A percentile compares a stretch with the other conserved stretches of the same genome.
phyloP scores from a whole-genome alignment of 2,888 invertebrate genomes.

The Agapetus fuscipes region DNA sequence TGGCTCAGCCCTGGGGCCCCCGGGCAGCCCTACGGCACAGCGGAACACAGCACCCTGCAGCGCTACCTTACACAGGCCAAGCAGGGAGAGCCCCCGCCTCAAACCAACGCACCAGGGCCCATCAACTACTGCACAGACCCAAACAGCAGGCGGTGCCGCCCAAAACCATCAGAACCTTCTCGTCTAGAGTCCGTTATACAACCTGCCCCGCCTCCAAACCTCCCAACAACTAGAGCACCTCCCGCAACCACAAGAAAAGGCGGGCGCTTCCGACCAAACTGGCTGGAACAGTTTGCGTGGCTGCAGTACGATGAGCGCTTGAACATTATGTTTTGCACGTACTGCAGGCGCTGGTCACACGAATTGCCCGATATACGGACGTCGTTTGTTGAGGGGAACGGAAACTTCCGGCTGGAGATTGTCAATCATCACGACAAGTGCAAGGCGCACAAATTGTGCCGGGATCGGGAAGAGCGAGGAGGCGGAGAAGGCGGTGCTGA shows the following conservation, averaged over 20 bases:
- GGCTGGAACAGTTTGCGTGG: slow-evolving; percentile 65
- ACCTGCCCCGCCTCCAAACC: slow-evolving; percentile 30
- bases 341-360: slow-evolving; percentile 63
- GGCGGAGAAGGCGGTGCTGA: slow-evolving; percentile 11
- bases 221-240: slow-evolving; percentile 23
- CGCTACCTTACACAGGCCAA: slow-evolving; percentile 21
- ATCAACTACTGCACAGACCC: slow-evolving; percentile 17
- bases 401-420: slow-evolving; percentile 67
- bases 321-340: slow-evolving; percentile 65
- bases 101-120: slow-evolving; percentile 9
- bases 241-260: slow-evolving; percentile 38
- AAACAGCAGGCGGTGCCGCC: slow-evolving; percentile 24
- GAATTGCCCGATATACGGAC: slow-evolving; percentile 61
- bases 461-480: slow-evolving; percentile 36
- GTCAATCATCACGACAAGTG: slow-evolving; percentile 72
- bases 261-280: slow-evolving; percentile 56
- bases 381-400: slow-evolving; percentile 70
- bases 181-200: slow-evolving; percentile 30
- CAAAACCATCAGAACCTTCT: slow-evolving; percentile 24
- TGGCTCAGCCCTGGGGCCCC: not conserved
- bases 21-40: slow-evolving; percentile 5
- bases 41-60: slow-evolving; percentile 16
- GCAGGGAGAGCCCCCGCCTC: slow-evolving; percentile 19
- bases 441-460: slow-evolving; percentile 63
- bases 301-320: slow-evolving; percentile 56